Conservation (phyloP, 2,113 vertebrate genomes). For the Petrocephalus microphthalmus region DNA sequence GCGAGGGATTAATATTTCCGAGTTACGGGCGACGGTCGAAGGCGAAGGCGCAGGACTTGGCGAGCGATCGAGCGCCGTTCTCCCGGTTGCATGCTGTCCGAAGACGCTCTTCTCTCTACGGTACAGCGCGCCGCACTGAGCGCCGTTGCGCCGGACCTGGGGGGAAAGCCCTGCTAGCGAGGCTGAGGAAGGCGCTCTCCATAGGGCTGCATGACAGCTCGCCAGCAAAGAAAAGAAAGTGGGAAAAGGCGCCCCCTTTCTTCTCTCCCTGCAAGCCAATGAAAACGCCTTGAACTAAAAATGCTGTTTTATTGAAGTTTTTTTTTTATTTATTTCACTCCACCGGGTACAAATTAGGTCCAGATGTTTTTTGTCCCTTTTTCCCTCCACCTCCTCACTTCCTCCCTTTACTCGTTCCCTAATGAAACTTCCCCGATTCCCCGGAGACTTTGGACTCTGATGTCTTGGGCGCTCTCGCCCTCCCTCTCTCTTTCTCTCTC, state of each 20-base stretch:
- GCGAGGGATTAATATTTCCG: neutral
- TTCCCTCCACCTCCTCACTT: slow-evolving; percentile 54
- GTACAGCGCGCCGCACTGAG: slow-evolving; percentile 17
- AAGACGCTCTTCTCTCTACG: slow-evolving; percentile 33
- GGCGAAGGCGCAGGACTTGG: slow-evolving; percentile 6
- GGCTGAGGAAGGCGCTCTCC: neutral
- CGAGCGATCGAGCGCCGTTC: slow-evolving; percentile 30
- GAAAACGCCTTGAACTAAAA: slow-evolving; percentile 17
- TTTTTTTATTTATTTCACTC: slow-evolving; percentile 32
- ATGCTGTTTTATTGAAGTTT: slow-evolving; percentile 17
- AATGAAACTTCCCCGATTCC: slow-evolving; percentile 30
- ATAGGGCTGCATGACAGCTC: neutral
- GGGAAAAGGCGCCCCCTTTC: neutral
- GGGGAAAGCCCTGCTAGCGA: neutral
- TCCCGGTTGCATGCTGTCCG: slow-evolving; percentile 31
- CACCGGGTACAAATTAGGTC: slow-evolving; percentile 52
- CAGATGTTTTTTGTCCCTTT: slow-evolving; percentile 53
- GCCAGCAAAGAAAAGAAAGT: slow-evolving; percentile 17
- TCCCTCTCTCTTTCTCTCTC: neutral
- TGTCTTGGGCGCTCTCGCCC: neutral
- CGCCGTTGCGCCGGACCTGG: neutral
- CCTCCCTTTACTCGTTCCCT: slow-evolving; percentile 37
- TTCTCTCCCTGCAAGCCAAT: slow-evolving; percentile 18
- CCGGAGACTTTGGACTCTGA: slow-evolving; percentile 14
- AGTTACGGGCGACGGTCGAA: neutral